These are phyloP conservation scores for Hymenopus coronatus DNA, from an alignment of 2,888 invertebrate genomes.

Conservation along the genomic window DNA sequence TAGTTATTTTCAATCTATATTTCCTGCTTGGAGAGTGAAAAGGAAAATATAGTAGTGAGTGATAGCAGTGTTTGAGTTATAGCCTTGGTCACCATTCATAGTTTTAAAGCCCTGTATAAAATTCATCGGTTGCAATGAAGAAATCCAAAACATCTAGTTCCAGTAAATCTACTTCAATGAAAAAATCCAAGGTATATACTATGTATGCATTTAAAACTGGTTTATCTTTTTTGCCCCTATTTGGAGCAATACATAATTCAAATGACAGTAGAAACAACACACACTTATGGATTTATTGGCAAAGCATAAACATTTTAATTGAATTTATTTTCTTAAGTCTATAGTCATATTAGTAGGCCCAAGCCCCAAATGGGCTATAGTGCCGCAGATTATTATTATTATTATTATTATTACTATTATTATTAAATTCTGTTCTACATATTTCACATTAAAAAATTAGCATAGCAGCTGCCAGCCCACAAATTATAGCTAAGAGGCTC, in stretches of 20 bases:
- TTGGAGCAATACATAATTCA: not conserved
- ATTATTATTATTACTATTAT: no score
- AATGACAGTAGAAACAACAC: no score
- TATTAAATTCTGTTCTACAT: no score
- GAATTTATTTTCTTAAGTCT: no score
- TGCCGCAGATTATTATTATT: no score
- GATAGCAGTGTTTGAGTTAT: not conserved
- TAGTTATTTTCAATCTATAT: not conserved
- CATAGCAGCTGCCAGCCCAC: no score
- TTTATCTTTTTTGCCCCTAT: not conserved
- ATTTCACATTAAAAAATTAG: no score
- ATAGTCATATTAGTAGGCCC: no score
- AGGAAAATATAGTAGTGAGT: not conserved
- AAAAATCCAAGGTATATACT: not conserved
- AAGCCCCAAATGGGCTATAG: no score
- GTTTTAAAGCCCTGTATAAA: not conserved
- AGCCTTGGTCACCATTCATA: not conserved
- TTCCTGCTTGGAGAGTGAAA: not conserved
- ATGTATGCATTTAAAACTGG: not conserved
- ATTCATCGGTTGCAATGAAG: not conserved
- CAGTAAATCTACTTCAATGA: not conserved
- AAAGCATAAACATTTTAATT: no score
- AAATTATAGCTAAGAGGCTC: no score
- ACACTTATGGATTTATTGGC: no score
- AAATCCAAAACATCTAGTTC: not conserved